Percentiles rank a stretch among this genome's conserved stretches.
Evolutionary conservation across 2,797 vertebrate genomes (phyloP).

Genomic region (Todus mexicanus): DNA sequence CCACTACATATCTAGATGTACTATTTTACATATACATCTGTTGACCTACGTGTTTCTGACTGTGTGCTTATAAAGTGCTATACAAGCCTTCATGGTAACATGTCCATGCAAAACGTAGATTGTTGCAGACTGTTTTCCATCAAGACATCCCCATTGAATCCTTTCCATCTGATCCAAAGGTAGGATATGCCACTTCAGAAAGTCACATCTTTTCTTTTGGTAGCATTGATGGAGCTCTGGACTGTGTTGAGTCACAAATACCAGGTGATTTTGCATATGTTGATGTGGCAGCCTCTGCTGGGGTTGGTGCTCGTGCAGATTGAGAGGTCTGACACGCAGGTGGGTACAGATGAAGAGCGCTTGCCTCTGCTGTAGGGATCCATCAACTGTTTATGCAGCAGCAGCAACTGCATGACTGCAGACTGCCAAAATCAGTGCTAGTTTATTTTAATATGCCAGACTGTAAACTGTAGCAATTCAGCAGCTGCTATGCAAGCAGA

Average conservation of each 20-base stretch:
- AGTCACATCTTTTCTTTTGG: neutral
- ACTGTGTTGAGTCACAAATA: neutral
- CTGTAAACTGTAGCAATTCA: conserved; percentile 46
- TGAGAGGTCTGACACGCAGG: neutral
- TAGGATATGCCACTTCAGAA: neutral
- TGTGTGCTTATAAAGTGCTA: neutral
- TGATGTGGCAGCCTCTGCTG: neutral
- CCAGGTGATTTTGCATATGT: neutral
- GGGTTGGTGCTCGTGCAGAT: neutral
- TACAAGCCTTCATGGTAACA: neutral
- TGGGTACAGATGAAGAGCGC: neutral
- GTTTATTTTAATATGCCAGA: conserved; percentile 56
- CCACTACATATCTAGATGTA: neutral
- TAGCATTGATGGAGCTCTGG: neutral
- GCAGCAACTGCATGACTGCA: neutral
- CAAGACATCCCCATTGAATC: neutral
- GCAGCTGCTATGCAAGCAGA: conserved; percentile 33
- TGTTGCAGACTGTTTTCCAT: neutral
- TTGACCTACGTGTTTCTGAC: neutral
- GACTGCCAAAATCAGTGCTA: conserved; percentile 19
- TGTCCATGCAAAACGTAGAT: neutral
- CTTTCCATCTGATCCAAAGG: neutral
- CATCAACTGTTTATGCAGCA: neutral
- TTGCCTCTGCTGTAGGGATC: neutral
- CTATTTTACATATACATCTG: no score